These are phyloP conservation scores for Merluccius polli DNA, from an alignment of 2,797 vertebrate species.

Conservation along the genomic window DNA sequence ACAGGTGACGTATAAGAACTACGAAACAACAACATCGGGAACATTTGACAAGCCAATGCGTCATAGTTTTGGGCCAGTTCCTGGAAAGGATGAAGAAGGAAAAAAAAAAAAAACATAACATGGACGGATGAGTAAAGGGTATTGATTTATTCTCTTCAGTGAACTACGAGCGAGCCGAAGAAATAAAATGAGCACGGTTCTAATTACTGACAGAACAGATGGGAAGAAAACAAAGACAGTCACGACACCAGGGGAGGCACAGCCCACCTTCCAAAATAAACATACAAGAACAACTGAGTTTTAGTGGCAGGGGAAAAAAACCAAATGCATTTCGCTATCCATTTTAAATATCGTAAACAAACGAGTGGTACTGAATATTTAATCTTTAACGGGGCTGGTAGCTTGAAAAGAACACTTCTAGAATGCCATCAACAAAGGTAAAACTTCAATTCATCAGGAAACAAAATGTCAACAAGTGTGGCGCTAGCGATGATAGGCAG, in stretches of 20 bases:
- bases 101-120: slow-evolving; percentile 64
- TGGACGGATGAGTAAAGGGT: slow-evolving; percentile 71
- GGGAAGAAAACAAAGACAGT: slow-evolving; percentile 70
- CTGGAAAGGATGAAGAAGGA: slow-evolving; percentile 71
- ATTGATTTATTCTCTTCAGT: slow-evolving; percentile 78
- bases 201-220: slow-evolving; percentile 74
- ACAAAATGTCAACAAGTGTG: not conserved
- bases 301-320: slow-evolving; percentile 19
- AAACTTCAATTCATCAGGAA: not conserved
- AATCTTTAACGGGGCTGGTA: not conserved
- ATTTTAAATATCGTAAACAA: not conserved
- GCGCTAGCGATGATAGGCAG: not conserved
- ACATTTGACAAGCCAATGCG: slow-evolving; percentile 75
- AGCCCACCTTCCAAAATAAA: slow-evolving; percentile 69
- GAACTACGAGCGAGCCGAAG: slow-evolving; percentile 69
- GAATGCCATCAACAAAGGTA: not conserved
- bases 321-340: not conserved
- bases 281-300: slow-evolving; percentile 56
- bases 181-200: slow-evolving; percentile 71
- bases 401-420: not conserved
- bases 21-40: slow-evolving; percentile 73
- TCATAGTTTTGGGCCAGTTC: slow-evolving; percentile 77
- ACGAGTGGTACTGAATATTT: not conserved
- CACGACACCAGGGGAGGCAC: slow-evolving; percentile 63
- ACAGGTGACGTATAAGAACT: slow-evolving; percentile 71